Conservation (phyloP, 2,888 invertebrate species). For the Oxyteleia sp. region DNA sequence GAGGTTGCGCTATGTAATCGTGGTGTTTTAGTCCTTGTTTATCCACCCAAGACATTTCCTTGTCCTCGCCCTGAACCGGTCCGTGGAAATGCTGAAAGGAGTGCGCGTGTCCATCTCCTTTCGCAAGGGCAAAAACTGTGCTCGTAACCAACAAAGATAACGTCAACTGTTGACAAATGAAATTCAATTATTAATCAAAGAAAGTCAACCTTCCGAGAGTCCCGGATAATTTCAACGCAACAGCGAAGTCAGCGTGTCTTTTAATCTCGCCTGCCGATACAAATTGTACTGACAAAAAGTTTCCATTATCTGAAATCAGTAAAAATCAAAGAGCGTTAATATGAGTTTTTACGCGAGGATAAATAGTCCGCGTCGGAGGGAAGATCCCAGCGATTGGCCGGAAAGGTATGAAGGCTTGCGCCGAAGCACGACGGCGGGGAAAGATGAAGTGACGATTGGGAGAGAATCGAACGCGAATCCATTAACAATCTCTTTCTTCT, state of each 20-base stretch:
- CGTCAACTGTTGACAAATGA: conserved; percentile 70
- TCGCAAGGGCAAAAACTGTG: conserved; percentile 44
- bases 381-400: conserved; percentile 35
- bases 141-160: conserved; percentile 61
- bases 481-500: conserved; percentile 85
- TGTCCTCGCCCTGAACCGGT: conserved; percentile 83
- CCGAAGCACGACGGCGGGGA: conserved; percentile 18
- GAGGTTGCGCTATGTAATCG: conserved; percentile 85
- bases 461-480: conserved; percentile 79
- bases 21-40: conserved; percentile 85
- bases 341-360: conserved; percentile 22
- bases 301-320: conserved; percentile 20
- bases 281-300: conserved; percentile 22
- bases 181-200: conserved; percentile 22
- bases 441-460: conserved; percentile 76
- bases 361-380: conserved; percentile 14
- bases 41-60: conserved; percentile 83
- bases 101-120: conserved; percentile 80
- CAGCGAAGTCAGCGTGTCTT: background rate
- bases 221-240: background rate
- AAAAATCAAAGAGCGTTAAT: conserved; percentile 38
- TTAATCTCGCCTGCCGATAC: conserved; percentile 16
- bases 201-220: background rate
- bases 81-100: conserved; percentile 86
- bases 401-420: conserved; percentile 5